Base-by-base conservation (phyloP, 2,797 vertebrate genomes). In the Leptoclinus maculatus region DNA sequence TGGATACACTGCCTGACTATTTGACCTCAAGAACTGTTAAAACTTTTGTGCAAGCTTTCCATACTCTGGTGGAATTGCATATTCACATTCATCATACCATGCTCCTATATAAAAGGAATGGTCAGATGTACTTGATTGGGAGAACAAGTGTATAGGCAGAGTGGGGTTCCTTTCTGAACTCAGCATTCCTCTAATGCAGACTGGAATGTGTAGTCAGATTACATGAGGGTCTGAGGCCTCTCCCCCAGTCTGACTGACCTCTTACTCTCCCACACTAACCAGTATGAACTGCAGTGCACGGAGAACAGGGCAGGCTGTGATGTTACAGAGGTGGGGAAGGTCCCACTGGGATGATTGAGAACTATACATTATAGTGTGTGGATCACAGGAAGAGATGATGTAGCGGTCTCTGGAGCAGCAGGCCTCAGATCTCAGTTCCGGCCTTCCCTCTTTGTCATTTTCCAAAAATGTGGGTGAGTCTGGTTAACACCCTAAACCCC, bases 401-500 rank as follows among this genome's bases (percentile, higher is more conserved):
- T 78, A 71, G 79, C 29, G 45, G 65, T 80, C 91, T 90, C 84
- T 76, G 27, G 54, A 74, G 80, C 76, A 78, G 78, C 67, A 82
- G 79, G 76, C 82, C 83, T 92, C 88, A 82, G 82, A 94, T 94
- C 90, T 88, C 66, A 78, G 82, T 93, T 91, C 91, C 80, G 89
- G 87, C 82, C 23, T 80, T 71, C 73, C 89, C 76, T 76, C 76
- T 93, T 94, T 94, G 92, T 96, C 94, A 94, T 93, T 89, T 90
- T 89, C 85, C 84, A 95, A 93, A 95, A 94, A 95, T 96, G 94
- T 95, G 95, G 94, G 94, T 93, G 94, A 95, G 93, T 88, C 93
- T 91, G 90, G 95, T 94, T 93, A 95, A 95, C 94, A 95, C 95
- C 95, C 94, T 90, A 87, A 94, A 93, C 78, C 88, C 81, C 82